These are phyloP conservation scores for Theristus sp. DNA, from an alignment of 2,888 invertebrate genomes.

Conservation along the genomic window DNA sequence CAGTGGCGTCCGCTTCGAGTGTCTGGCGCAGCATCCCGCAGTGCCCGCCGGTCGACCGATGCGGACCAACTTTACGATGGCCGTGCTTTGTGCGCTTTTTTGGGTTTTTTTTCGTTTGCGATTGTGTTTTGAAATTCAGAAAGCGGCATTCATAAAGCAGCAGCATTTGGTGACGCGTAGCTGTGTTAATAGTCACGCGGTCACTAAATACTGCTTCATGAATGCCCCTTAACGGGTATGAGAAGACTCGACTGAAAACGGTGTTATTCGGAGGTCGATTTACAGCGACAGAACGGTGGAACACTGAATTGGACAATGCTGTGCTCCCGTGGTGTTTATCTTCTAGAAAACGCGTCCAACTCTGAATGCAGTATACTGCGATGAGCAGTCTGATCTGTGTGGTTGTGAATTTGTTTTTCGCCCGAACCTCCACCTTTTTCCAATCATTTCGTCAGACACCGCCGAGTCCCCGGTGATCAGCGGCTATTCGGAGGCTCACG, in stretches of 20 bases:
- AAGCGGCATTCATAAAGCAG: no score
- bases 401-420: no score
- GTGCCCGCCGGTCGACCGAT: neutral
- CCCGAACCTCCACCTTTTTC: no score
- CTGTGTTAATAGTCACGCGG: neutral
- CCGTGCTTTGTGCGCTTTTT: neutral
- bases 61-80: neutral
- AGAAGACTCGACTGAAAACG: no score
- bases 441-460: constrained; percentile 53
- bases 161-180: neutral
- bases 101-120: neutral
- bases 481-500: constrained; percentile 72
- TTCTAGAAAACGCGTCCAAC: no score
- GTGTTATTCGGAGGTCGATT: no score
- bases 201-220: neutral
- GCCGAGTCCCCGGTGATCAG: constrained; percentile 78
- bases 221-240: neutral
- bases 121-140: neutral
- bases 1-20: neutral
- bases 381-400: no score
- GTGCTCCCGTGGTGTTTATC: no score
- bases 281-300: no score
- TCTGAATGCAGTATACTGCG: no score
- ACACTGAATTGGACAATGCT: no score
- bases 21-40: neutral